phyloP scores from a whole-genome alignment of 2,113 vertebrate genomes.

The Halichoeres trimaculatus region DNA sequence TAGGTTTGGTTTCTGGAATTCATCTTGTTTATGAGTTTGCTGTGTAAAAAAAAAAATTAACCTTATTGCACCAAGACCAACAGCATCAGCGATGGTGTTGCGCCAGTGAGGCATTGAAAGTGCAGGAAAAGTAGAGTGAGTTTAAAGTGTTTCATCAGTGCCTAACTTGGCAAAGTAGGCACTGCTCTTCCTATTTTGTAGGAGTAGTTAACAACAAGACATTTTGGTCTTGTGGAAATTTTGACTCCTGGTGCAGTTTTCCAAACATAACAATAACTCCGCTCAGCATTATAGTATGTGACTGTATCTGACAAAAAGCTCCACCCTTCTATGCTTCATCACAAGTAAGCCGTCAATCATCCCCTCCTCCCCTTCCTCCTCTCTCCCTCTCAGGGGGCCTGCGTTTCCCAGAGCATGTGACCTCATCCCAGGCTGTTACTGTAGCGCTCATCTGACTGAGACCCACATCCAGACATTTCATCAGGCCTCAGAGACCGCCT shows the following conservation, averaged over 20 bases:
- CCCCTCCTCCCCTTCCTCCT: constrained; percentile 21
- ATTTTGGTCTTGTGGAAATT: background rate
- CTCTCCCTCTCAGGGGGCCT: constrained; percentile 26
- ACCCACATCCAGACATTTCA: constrained; percentile 36
- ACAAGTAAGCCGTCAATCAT: constrained; percentile 36
- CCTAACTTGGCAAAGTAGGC: background rate
- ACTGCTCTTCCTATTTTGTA: background rate
- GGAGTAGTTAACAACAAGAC: background rate
- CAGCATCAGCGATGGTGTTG: background rate
- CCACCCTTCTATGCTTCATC: constrained; percentile 11
- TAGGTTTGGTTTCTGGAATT: constrained; percentile 48
- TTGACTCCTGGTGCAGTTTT: background rate
- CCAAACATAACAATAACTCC: background rate
- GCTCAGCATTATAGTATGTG: background rate
- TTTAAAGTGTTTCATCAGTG: background rate
- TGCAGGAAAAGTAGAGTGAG: background rate
- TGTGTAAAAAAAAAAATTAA: constrained; percentile 16
- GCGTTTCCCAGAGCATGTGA: constrained; percentile 56
- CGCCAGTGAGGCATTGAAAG: constrained; percentile 5
- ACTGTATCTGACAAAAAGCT: constrained; percentile 14
- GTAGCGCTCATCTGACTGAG: constrained; percentile 58
- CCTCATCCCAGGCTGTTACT: constrained; percentile 53
- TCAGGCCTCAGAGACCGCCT: constrained; percentile 46
- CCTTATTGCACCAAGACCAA: constrained; percentile 20
- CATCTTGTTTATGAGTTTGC: constrained; percentile 45